These are phyloP conservation scores for Minunthozetes semirufus DNA, from an alignment of 2,888 invertebrate genomes.

Conservation along the genomic window DNA sequence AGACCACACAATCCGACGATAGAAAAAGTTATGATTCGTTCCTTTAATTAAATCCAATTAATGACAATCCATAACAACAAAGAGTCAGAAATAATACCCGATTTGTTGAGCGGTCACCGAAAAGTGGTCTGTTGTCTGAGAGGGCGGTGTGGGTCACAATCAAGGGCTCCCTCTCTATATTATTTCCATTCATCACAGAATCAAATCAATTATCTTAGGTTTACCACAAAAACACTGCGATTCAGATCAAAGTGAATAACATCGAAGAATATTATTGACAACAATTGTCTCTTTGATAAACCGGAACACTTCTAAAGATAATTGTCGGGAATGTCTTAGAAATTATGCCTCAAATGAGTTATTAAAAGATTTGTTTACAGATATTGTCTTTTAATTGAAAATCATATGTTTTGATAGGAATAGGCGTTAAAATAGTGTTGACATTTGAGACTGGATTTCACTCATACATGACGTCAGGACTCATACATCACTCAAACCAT, in stretches of 20 bases:
- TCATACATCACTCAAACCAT: background rate
- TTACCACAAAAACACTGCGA: no score
- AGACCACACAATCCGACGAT: conserved; percentile 19
- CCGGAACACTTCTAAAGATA: no score
- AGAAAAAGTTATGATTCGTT: conserved; percentile 6
- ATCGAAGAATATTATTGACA: no score
- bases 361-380: background rate
- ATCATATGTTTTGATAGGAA: background rate
- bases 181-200: background rate
- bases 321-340: no score
- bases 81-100: background rate
- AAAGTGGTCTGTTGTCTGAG: conserved; percentile 26
- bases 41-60: background rate
- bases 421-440: background rate
- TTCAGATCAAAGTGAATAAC: no score
- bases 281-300: no score
- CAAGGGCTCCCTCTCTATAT: conserved; percentile 25
- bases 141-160: background rate
- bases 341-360: background rate
- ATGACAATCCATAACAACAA: background rate
- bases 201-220: no score
- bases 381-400: background rate
- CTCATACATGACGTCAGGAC: background rate
- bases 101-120: conserved; percentile 11
- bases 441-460: background rate